Evolutionary conservation across 2,888 invertebrate species (phyloP).

Genomic region (Philonicus albiceps): DNA sequence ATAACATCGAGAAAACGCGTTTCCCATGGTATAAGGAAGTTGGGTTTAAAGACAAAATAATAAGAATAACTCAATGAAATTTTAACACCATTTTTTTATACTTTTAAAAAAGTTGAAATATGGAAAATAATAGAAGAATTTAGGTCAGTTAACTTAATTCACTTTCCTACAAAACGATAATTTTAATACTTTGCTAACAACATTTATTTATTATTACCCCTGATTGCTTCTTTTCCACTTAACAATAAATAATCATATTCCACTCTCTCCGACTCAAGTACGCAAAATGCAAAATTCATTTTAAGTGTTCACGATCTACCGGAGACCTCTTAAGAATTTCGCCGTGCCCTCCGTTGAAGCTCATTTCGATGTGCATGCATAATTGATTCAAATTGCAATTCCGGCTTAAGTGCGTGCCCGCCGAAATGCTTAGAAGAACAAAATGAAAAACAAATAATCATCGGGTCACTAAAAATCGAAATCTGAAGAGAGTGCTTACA

Average conservation of each 20-base stretch:
- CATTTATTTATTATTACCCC: not conserved
- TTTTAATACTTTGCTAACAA: not conserved
- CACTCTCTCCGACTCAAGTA: not conserved
- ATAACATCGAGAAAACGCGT: too few relatives aligned
- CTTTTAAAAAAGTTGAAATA: too few relatives aligned
- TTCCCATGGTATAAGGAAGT: too few relatives aligned
- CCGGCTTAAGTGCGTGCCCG: not conserved
- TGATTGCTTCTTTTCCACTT: not conserved
- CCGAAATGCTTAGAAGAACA: not conserved
- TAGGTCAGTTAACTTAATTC: not conserved
- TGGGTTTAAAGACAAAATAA: too few relatives aligned
- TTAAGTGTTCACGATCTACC: not conserved
- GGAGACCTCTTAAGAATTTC: not conserved
- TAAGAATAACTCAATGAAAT: too few relatives aligned
- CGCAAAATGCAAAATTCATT: not conserved
- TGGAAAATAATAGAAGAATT: too few relatives aligned
- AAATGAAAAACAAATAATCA: not conserved
- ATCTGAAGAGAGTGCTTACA: not conserved
- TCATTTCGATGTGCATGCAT: not conserved
- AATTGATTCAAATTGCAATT: not conserved
- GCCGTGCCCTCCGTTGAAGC: not conserved
- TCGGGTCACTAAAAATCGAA: not conserved
- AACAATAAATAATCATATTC: not conserved
- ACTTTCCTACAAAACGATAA: not conserved
- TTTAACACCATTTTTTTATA: too few relatives aligned